phyloP scores from a whole-genome alignment of 30 jellyfish, hydroid and myxozoan genomes.

The Chrysaora quinquecirrha region DNA sequence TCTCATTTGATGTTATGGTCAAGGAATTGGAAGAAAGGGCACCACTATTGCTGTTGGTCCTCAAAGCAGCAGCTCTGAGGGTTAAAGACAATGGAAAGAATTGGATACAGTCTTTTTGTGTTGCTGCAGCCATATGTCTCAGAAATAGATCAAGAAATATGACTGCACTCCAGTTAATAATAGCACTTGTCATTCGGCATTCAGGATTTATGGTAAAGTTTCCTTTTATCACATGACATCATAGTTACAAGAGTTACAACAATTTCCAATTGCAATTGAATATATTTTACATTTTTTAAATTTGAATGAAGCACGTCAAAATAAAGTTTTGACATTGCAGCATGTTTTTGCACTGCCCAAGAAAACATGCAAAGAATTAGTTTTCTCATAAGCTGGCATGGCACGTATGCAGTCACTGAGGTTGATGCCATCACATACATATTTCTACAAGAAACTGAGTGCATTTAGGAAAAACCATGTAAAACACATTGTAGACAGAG shows the following conservation, averaged over 20 bases:
- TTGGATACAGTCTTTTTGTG: constrained; percentile 1
- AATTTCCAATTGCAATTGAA: too few species aligned
- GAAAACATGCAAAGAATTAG: not conserved
- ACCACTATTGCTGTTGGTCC: constrained; percentile 5
- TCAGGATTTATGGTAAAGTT: not conserved
- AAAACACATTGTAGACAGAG: not conserved
- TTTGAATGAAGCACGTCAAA: not conserved
- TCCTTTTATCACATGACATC: not conserved
- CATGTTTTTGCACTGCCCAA: too few species aligned
- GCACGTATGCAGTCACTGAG: not conserved
- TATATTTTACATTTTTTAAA: too few species aligned
- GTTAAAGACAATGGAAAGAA: constrained; percentile 3
- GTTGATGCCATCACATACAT: too few species aligned
- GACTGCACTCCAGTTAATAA: not conserved
- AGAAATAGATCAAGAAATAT: not conserved
- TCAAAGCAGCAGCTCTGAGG: constrained; percentile 22
- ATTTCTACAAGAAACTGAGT: too few species aligned
- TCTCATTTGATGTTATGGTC: not conserved
- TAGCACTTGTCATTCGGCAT: not conserved
- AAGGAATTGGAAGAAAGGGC: constrained; percentile 12
- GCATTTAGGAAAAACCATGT: not conserved
- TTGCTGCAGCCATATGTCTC: not conserved
- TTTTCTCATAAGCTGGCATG: not conserved
- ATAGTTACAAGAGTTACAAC: not conserved
- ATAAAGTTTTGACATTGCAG: not conserved